A percentile compares a stretch with the other conserved stretches of the same genome.
Conservation (phyloP, 2,888 invertebrate genomes). For the Hedya salicella region DNA sequence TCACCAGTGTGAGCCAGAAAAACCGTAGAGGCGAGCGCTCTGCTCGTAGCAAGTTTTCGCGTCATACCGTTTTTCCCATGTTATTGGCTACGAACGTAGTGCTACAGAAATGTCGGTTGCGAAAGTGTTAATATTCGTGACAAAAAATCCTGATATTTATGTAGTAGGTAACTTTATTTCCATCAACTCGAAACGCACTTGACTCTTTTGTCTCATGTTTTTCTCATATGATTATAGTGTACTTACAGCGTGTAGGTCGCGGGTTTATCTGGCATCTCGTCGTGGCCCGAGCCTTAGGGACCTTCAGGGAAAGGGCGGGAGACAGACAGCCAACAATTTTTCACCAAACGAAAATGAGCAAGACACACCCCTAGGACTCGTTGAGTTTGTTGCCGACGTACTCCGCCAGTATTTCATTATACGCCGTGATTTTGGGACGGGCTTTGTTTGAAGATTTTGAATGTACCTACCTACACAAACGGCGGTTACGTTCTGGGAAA, state of each 20-base stretch:
- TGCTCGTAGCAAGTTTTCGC: too few relatives aligned
- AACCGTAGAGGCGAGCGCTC: too few relatives aligned
- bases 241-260: conserved; percentile 33
- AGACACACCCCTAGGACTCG: conserved; percentile 73
- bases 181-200: background rate
- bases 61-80: too few relatives aligned
- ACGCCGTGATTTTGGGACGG: conserved; percentile 58
- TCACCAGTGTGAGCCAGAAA: too few relatives aligned
- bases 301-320: conserved; percentile 55
- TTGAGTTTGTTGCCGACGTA: conserved; percentile 56
- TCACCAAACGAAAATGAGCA: conserved; percentile 78
- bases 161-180: background rate
- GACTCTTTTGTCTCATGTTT: background rate
- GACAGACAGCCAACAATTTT: conserved; percentile 69
- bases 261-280: conserved; percentile 29
- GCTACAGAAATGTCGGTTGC: too few relatives aligned
- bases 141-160: too few relatives aligned
- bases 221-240: conserved; percentile 22
- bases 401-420: conserved; percentile 66
- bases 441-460: conserved; percentile 48
- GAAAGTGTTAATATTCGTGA: too few relatives aligned
- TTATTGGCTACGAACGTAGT: too few relatives aligned
- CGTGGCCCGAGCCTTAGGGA: conserved; percentile 54
- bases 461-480: conserved; percentile 29
- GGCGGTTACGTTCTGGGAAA: conserved; percentile 36